phyloP scores from a whole-genome alignment of 2,888 invertebrate species.

The Dascillus cervinus region DNA sequence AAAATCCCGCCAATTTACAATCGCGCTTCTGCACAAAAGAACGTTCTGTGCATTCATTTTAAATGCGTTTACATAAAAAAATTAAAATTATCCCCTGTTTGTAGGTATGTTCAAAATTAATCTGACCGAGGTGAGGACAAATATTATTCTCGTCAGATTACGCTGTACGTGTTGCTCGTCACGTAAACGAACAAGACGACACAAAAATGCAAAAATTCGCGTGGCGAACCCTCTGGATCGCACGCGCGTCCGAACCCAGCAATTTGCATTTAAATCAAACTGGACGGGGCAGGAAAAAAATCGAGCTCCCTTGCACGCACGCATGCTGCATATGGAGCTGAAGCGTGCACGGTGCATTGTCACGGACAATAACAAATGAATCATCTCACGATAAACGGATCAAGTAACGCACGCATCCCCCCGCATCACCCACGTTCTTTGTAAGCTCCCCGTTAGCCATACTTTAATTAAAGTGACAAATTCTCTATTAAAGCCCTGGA shows the following conservation, averaged over 20 bases:
- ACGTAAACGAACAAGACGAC: no score
- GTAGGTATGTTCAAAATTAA: no score
- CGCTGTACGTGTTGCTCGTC: no score
- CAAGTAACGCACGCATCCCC: constrained; percentile 41
- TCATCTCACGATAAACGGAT: constrained; percentile 39
- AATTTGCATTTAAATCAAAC: constrained; percentile 35
- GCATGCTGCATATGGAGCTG: constrained; percentile 14
- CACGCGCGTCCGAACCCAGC: constrained; percentile 25
- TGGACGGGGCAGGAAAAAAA: constrained; percentile 15
- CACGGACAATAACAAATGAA: constrained; percentile 38
- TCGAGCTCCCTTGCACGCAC: constrained; percentile 32
- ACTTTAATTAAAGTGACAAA: constrained; percentile 33
- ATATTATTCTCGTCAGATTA: no score
- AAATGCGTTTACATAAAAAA: no score
- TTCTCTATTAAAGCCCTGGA: constrained; percentile 46
- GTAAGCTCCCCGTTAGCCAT: constrained; percentile 39
- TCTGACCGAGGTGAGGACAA: no score
- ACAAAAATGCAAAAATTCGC: no score
- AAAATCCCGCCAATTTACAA: no score
- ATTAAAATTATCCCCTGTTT: no score
- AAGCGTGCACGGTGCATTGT: constrained; percentile 28
- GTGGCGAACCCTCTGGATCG: no score
- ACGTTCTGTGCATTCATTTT: no score
- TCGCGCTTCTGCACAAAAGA: no score
- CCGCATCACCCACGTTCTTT: constrained; percentile 48